phyloP scores from a whole-genome alignment of 1,140 invertebrate genomes.

The Leptinotarsa defecta region DNA sequence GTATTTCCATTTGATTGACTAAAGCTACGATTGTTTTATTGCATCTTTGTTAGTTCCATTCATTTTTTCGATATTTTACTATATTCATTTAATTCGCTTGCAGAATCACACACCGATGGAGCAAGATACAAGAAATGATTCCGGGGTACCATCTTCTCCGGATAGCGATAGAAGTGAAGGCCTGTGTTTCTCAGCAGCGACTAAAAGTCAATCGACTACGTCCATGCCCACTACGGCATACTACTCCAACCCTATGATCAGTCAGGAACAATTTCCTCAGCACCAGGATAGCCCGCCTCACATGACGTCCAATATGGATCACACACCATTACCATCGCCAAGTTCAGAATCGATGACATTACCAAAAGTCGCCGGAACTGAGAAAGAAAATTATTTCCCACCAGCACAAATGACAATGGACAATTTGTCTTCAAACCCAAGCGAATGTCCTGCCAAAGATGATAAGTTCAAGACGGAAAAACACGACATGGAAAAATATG shows the following conservation, averaged over 20 bases:
- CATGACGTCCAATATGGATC: not conserved
- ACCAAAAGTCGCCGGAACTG: slow-evolving; percentile 40
- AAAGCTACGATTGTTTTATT: slow-evolving; percentile 8
- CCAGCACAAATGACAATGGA: slow-evolving; percentile 24
- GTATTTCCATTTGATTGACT: slow-evolving; percentile 6
- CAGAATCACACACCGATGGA: slow-evolving; percentile 56
- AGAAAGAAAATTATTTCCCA: slow-evolving; percentile 41
- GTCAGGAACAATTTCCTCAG: not conserved
- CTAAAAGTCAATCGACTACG: not conserved
- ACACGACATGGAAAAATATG: slow-evolving; percentile 58
- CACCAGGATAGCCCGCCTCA: not conserved
- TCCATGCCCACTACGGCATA: not conserved
- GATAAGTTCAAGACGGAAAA: slow-evolving; percentile 24
- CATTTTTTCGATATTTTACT: too few relatives aligned
- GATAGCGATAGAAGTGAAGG: slow-evolving; percentile 49
- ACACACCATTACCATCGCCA: slow-evolving; percentile 56
- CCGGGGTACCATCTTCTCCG: slow-evolving; percentile 52
- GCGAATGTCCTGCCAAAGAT: slow-evolving; percentile 34
- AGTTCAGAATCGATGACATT: slow-evolving; percentile 51
- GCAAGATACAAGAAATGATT: slow-evolving; percentile 48
- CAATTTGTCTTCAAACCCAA: slow-evolving; percentile 11
- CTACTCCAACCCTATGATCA: not conserved
- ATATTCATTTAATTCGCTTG: slow-evolving; percentile 40
- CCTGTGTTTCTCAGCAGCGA: slow-evolving; percentile 11
- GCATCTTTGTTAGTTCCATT: too few relatives aligned